These are phyloP conservation scores for Deilephila elpenor DNA, from an alignment of 2,888 invertebrate species.

Conservation along the genomic window DNA sequence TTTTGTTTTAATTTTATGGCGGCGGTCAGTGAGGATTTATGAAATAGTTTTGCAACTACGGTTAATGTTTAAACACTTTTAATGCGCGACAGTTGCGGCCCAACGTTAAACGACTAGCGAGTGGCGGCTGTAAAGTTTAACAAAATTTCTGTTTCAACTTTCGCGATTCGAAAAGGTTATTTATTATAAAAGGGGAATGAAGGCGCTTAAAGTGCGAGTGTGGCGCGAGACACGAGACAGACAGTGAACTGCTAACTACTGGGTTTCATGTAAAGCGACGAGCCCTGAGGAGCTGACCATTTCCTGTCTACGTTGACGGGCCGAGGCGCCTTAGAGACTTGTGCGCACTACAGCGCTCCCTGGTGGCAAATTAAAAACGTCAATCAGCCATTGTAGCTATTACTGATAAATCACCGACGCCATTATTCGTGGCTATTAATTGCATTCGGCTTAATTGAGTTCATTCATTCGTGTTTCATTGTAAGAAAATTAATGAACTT, in stretches of 20 bases:
- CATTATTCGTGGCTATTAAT: slow-evolving; percentile 77
- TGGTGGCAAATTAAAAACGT: slow-evolving; percentile 75
- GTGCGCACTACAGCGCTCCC: slow-evolving; percentile 48
- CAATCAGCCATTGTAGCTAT: slow-evolving; percentile 73
- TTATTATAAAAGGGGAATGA: slow-evolving; percentile 9
- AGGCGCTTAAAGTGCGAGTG: neutral
- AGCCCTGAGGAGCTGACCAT: slow-evolving; percentile 52
- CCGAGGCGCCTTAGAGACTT: slow-evolving; percentile 52
- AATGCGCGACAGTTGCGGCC: slow-evolving; percentile 24
- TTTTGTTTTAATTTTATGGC: slow-evolving; percentile 51
- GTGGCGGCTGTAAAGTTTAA: slow-evolving; percentile 14
- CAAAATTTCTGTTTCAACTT: slow-evolving; percentile 15
- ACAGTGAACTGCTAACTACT: slow-evolving; percentile 43
- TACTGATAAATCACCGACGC: slow-evolving; percentile 75
- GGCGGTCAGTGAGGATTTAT: slow-evolving; percentile 37
- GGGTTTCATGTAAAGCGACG: slow-evolving; percentile 43
- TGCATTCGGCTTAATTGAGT: slow-evolving; percentile 74
- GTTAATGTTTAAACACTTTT: slow-evolving; percentile 26
- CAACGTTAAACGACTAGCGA: slow-evolving; percentile 21
- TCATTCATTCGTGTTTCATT: slow-evolving; percentile 71
- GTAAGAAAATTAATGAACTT: slow-evolving; percentile 68
- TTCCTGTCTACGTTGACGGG: slow-evolving; percentile 58
- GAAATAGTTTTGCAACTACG: slow-evolving; percentile 26
- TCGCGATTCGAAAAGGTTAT: neutral
- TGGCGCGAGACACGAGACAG: slow-evolving; percentile 25